These are phyloP conservation scores for Nemurella pictetii DNA, from an alignment of 2,888 invertebrate species.

Conservation along the genomic window DNA sequence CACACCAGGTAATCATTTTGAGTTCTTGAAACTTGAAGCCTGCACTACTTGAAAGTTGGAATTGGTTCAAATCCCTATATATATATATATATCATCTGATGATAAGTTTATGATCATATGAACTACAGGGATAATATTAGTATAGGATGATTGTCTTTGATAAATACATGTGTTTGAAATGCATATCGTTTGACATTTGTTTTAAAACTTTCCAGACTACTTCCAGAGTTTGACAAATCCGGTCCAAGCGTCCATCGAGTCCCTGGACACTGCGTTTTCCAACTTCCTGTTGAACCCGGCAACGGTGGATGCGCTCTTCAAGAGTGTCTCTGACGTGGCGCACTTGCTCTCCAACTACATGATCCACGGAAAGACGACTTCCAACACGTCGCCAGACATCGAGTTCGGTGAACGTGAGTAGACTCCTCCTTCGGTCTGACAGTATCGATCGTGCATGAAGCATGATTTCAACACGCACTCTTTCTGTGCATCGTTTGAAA, in stretches of 20 bases:
- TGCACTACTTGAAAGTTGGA: no score
- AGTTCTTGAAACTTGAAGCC: background rate
- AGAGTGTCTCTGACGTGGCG: slow-evolving; percentile 57
- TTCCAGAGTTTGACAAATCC: slow-evolving; percentile 56
- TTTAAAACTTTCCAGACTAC: slow-evolving; percentile 53
- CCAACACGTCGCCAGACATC: slow-evolving; percentile 73
- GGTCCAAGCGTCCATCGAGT: slow-evolving; percentile 51
- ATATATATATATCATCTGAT: no score
- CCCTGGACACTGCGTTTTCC: slow-evolving; percentile 45
- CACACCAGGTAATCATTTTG: slow-evolving; percentile 56
- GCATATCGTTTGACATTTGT: background rate
- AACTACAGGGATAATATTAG: no score
- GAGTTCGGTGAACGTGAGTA: slow-evolving; percentile 65
- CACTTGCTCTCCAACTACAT: slow-evolving; percentile 65
- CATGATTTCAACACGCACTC: no score
- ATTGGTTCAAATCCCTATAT: no score
- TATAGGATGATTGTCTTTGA: background rate
- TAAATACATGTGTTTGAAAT: background rate
- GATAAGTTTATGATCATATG: no score
- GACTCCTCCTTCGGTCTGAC: background rate
- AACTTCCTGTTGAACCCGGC: slow-evolving; percentile 34
- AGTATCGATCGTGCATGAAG: background rate
- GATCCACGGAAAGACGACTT: slow-evolving; percentile 74
- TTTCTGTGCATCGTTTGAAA: background rate
- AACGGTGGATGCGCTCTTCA: slow-evolving; percentile 50